A percentile compares a stretch with the other conserved stretches of the same genome.
These are phyloP conservation scores for Heliocidaris tuberculata DNA, from an alignment of 35 echinoderm and acorn worm genomes.

Conservation along the genomic window DNA sequence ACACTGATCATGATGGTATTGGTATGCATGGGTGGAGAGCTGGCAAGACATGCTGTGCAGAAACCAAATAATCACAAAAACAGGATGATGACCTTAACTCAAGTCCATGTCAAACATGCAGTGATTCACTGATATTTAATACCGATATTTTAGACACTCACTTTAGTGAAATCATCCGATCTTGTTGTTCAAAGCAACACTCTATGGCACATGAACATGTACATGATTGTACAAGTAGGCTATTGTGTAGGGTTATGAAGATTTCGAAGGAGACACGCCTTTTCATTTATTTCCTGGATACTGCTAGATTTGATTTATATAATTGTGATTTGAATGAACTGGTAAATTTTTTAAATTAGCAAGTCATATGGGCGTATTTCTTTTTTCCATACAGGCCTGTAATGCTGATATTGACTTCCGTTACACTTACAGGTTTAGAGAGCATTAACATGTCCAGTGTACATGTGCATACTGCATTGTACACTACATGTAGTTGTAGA, in stretches of 20 bases:
- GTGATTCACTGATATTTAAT: constrained; percentile 11
- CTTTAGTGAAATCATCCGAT: background rate
- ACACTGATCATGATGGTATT: constrained; percentile 8
- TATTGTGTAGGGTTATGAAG: background rate
- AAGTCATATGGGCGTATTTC: no score
- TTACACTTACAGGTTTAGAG: no score
- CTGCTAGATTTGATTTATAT: no score
- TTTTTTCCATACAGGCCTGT: no score
- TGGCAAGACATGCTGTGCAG: background rate
- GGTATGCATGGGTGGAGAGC: background rate
- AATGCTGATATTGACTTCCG: no score
- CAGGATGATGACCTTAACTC: constrained; percentile 10
- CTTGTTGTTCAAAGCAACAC: background rate
- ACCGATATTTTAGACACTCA: background rate
- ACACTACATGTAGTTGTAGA: no score
- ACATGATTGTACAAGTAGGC: background rate
- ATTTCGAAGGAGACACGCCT: background rate
- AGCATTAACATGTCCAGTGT: no score
- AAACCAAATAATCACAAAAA: constrained; percentile 13
- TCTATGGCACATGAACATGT: background rate
- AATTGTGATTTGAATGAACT: no score
- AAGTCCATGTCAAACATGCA: constrained; percentile 16
- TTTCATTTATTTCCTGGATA: background rate
- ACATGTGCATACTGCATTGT: no score
- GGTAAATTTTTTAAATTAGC: no score